Percentiles rank a stretch among this genome's conserved stretches.
These are phyloP conservation scores for Uria lomvia DNA, from an alignment of 2,113 vertebrate genomes.

Conservation along the genomic window DNA sequence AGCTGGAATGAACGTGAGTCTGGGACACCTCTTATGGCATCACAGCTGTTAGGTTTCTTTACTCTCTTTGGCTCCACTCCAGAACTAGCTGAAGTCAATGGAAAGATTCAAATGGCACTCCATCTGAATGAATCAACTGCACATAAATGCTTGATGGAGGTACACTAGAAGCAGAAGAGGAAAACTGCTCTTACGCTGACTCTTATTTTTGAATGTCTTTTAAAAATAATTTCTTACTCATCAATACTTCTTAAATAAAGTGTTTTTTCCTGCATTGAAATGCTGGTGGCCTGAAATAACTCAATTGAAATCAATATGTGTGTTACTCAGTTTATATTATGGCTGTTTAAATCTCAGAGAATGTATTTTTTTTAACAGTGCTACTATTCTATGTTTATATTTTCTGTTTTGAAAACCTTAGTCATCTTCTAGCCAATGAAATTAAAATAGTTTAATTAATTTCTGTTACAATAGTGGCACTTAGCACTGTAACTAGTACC, in stretches of 20 bases:
- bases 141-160: background rate
- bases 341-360: background rate
- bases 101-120: background rate
- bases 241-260: background rate
- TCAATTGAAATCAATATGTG: background rate
- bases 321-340: background rate
- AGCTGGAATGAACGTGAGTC: background rate
- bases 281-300: background rate
- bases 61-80: background rate
- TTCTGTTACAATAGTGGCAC: background rate
- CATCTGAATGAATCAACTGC: background rate
- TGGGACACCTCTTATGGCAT: background rate
- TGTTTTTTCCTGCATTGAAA: background rate
- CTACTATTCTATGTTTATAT: background rate
- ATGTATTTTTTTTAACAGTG: background rate
- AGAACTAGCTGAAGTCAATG: background rate
- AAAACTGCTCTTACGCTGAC: background rate
- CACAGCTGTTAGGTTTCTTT: conserved; percentile 13
- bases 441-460: background rate
- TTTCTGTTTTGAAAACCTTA: background rate
- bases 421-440: background rate
- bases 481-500: background rate
- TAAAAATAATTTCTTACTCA: background rate
- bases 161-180: background rate
- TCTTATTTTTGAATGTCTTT: background rate